phyloP scores from a whole-genome alignment of 2,113 vertebrate species.

The Solea solea region DNA sequence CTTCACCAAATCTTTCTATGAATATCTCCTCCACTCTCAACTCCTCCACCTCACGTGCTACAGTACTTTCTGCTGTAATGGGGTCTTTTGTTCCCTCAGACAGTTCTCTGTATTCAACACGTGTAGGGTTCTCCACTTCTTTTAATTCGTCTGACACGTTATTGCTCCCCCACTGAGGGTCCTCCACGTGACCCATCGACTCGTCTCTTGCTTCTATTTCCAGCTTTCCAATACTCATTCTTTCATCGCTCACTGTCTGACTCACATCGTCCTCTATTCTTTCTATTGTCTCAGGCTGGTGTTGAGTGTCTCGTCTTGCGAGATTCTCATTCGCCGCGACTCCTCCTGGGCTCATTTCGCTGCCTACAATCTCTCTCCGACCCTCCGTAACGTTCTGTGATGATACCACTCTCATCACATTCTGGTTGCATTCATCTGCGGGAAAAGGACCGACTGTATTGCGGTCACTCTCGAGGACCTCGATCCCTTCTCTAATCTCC shows the following conservation, averaged over 20 bases:
- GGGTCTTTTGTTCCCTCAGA: constrained; percentile 51
- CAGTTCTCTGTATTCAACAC: constrained; percentile 53
- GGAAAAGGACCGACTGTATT: not conserved
- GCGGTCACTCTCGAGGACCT: constrained; percentile 16
- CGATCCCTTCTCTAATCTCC: constrained; percentile 15
- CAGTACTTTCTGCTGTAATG: constrained; percentile 32
- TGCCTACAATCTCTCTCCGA: constrained; percentile 20
- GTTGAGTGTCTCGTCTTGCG: constrained; percentile 24
- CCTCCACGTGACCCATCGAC: constrained; percentile 49
- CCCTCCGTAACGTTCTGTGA: constrained; percentile 19
- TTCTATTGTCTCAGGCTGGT: constrained; percentile 48
- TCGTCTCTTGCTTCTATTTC: constrained; percentile 51
- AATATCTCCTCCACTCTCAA: constrained; percentile 42
- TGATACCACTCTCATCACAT: not conserved
- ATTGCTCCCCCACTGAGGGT: constrained; percentile 59
- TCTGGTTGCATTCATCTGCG: constrained; percentile 15
- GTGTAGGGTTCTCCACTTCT: constrained; percentile 52
- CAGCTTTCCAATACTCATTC: constrained; percentile 40
- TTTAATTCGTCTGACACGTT: constrained; percentile 44
- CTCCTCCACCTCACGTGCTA: constrained; percentile 30
- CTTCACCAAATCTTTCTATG: constrained; percentile 57
- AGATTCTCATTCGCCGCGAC: not conserved
- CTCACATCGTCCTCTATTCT: constrained; percentile 46
- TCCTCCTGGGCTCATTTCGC: constrained; percentile 20
- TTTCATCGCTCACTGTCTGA: constrained; percentile 51